Conservation (phyloP, 2,888 invertebrate species). For the Philonicus albiceps region DNA sequence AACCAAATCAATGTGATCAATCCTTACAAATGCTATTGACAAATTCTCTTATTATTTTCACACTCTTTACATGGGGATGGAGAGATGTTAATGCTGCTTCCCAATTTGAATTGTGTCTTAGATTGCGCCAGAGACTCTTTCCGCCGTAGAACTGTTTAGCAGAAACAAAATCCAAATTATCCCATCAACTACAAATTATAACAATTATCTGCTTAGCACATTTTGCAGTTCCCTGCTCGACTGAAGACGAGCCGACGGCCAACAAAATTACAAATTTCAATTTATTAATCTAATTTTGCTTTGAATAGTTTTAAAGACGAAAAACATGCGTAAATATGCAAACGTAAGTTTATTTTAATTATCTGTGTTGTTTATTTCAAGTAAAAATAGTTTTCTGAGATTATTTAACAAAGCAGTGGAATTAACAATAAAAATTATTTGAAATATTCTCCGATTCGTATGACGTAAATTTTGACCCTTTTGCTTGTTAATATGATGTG, state of each 20-base stretch:
- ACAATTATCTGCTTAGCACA: not conserved
- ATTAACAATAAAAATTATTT: not conserved
- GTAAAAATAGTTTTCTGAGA: not conserved
- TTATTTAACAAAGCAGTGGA: not conserved
- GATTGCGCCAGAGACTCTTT: not conserved
- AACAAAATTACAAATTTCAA: not conserved
- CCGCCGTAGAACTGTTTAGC: not conserved
- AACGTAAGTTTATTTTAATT: not conserved
- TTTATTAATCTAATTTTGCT: not conserved
- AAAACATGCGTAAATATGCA: not conserved
- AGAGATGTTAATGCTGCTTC: not conserved
- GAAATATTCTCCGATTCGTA: not conserved
- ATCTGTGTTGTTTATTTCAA: not conserved
- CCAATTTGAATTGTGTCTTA: not conserved
- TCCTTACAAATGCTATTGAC: not conserved
- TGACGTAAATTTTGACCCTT: not conserved
- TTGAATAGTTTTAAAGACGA: not conserved
- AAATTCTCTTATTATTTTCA: not conserved
- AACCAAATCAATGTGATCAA: not conserved
- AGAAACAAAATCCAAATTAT: not conserved
- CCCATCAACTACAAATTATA: not conserved
- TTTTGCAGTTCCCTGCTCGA: not conserved
- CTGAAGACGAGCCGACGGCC: not conserved
- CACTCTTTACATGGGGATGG: not conserved
- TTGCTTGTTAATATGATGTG: not conserved